Conservation (phyloP, 2,113 vertebrate genomes). For the Gymnogyps californianus region DNA sequence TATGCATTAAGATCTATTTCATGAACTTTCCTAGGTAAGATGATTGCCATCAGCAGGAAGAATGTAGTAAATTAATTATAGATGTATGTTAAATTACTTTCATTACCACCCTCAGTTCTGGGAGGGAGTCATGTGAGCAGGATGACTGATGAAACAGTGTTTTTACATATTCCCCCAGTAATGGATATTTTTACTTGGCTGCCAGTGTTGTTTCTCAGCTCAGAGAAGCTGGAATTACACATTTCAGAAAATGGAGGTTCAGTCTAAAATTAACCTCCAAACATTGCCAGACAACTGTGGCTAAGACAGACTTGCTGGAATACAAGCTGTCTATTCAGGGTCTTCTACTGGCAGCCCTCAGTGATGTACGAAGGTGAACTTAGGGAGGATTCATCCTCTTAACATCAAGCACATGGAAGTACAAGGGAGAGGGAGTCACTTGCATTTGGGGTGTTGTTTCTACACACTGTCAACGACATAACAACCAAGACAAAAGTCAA, state of each 20-base stretch:
- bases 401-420: background rate
- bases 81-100: constrained; percentile 96
- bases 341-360: background rate
- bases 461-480: background rate
- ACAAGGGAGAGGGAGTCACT: background rate
- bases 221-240: background rate
- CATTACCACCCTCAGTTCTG: constrained; percentile 82
- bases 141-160: constrained; percentile 78
- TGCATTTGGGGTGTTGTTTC: background rate
- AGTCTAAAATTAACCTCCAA: background rate
- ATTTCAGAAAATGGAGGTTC: constrained; percentile 23
- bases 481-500: background rate
- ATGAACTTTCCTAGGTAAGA: constrained; percentile 69
- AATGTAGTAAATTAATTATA: constrained; percentile 93
- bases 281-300: background rate
- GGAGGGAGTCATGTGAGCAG: constrained; percentile 69
- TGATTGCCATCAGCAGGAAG: constrained; percentile 68
- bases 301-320: background rate
- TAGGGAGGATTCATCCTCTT: background rate
- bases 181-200: constrained; percentile 31
- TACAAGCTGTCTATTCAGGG: background rate
- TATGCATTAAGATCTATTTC: constrained; percentile 73
- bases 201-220: constrained; percentile 29
- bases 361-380: background rate
- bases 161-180: constrained; percentile 66